Evolutionary conservation across 1,140 invertebrate species (phyloP).

Genomic region (Drosophila pandora): DNA sequence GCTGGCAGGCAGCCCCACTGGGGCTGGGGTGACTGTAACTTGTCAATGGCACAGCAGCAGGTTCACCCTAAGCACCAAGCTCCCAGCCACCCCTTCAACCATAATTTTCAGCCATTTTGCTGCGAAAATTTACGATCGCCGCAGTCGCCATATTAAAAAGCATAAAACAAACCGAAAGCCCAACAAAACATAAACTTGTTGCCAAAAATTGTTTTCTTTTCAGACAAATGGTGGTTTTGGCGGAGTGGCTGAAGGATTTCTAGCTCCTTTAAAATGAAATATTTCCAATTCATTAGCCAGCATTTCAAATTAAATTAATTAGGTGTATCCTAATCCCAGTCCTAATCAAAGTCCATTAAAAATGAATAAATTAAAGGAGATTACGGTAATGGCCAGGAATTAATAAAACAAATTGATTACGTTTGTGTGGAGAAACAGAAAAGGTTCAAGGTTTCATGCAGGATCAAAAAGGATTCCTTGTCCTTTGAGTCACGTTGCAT

Average conservation of each 20-base stretch:
- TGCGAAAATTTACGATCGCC: constrained; percentile 68
- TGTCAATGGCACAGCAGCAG: constrained; percentile 62
- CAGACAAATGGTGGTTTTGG: not conserved
- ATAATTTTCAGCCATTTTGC: constrained; percentile 46
- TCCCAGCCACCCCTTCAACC: not conserved
- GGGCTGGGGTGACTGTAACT: constrained; percentile 57
- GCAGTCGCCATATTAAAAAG: constrained; percentile 73
- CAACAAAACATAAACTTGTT: constrained; percentile 36
- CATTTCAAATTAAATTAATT: not conserved
- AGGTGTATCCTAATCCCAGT: not conserved
- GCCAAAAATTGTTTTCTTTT: constrained; percentile 27
- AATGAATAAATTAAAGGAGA: not conserved
- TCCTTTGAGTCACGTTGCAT: constrained; percentile 71
- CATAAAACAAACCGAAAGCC: constrained; percentile 60
- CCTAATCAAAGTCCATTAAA: not conserved
- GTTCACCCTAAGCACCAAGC: constrained; percentile 13
- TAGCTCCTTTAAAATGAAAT: not conserved
- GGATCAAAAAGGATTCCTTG: not conserved
- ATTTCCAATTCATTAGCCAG: not conserved
- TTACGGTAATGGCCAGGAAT: not conserved
- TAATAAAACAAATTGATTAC: not conserved
- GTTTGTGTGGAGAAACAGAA: not conserved
- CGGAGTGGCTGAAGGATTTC: not conserved
- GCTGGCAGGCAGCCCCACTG: constrained; percentile 51
- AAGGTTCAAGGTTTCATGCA: not conserved